Evolutionary conservation across 1,140 invertebrate species (phyloP).

Genomic region (Macrotrachela quadricornifera): DNA sequence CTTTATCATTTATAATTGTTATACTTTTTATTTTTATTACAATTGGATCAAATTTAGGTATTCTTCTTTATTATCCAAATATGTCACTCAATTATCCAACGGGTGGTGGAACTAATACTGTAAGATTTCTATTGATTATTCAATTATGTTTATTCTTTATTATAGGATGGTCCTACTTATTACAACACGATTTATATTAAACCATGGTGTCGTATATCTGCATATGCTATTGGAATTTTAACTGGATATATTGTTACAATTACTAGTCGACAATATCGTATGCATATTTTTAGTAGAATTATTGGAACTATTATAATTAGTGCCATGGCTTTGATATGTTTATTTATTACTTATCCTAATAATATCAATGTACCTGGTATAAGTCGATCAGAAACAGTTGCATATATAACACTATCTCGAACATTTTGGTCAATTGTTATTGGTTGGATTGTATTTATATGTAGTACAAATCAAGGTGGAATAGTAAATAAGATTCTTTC

Average conservation of each 20-base stretch:
- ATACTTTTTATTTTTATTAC: too few species aligned
- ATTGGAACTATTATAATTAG: not conserved
- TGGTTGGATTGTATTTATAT: not conserved
- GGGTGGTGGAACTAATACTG: too few species aligned
- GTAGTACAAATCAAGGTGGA: not conserved
- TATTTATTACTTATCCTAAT: not conserved
- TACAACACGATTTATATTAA: constrained; percentile 54
- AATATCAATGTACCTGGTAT: not conserved
- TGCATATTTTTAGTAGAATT: too few species aligned
- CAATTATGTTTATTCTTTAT: too few species aligned
- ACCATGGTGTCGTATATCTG: constrained; percentile 34
- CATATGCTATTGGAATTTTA: constrained; percentile 33
- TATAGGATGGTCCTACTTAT: constrained; percentile 10
- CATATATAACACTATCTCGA: too few species aligned
- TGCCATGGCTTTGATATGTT: constrained; percentile 1
- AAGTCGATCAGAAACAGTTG: not conserved
- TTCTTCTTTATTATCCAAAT: too few species aligned
- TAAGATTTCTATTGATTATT: too few species aligned
- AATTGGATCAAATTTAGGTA: too few species aligned
- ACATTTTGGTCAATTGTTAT: constrained; percentile 5
- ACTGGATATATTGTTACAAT: constrained; percentile 28
- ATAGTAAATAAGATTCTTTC: constrained; percentile 46
- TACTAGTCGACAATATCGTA: too few species aligned
- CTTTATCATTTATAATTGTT: not conserved
- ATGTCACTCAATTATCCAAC: too few species aligned